phyloP scores from a whole-genome alignment of 2,888 invertebrate genomes.

The Pelosia muscerda region DNA sequence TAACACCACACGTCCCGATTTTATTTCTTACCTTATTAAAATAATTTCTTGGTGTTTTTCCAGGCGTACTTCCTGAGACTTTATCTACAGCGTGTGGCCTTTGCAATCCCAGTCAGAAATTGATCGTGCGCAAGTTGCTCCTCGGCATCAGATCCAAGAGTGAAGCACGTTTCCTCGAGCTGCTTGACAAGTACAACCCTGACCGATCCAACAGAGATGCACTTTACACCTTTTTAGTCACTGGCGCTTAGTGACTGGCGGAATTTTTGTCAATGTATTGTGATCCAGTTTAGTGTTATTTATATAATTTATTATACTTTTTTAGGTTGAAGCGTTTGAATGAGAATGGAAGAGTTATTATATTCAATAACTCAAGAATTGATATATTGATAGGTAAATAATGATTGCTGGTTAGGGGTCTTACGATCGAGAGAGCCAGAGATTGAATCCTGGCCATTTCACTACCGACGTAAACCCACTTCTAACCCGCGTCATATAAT shows the following conservation, averaged over 20 bases:
- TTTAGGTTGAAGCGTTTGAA: not conserved
- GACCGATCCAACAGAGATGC: slow-evolving; percentile 88
- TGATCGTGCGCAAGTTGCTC: slow-evolving; percentile 88
- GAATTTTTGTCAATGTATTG: not conserved
- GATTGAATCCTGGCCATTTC: too few species aligned
- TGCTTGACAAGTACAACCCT: slow-evolving; percentile 91
- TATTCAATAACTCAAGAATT: not conserved
- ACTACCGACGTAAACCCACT: too few species aligned
- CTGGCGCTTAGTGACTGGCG: slow-evolving; percentile 72
- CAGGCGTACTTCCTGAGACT: slow-evolving; percentile 91
- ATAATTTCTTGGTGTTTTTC: slow-evolving; percentile 50
- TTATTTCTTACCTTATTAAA: not conserved
- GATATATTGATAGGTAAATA: not conserved
- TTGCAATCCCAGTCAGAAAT: slow-evolving; percentile 89
- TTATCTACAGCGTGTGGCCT: slow-evolving; percentile 89
- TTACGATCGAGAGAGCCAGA: too few species aligned
- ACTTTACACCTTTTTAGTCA: slow-evolving; percentile 84
- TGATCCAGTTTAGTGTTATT: slow-evolving; percentile 19
- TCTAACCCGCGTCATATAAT: too few species aligned
- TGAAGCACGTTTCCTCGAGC: slow-evolving; percentile 88
- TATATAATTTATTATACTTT: slow-evolving; percentile 16
- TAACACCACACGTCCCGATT: too few species aligned
- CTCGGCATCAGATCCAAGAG: slow-evolving; percentile 90
- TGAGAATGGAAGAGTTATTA: slow-evolving; percentile 12
- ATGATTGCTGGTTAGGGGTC: too few species aligned